Evolutionary conservation across 2,797 vertebrate species (phyloP).

Genomic region (Gallinago solitaria): DNA sequence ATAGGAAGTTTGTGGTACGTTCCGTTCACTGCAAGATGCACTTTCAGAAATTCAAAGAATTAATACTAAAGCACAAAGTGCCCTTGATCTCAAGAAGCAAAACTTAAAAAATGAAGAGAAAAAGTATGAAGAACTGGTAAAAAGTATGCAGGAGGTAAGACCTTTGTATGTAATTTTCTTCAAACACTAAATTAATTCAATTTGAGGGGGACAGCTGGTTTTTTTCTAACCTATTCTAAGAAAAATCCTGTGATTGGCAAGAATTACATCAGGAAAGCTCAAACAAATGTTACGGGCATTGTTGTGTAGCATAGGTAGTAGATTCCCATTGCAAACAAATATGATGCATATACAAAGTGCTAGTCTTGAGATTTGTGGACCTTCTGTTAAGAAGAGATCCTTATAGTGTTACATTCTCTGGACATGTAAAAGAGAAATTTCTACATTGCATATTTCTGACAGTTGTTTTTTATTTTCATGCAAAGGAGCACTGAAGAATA

Average conservation of each 20-base stretch:
- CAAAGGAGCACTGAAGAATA: background rate
- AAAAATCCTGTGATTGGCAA: background rate
- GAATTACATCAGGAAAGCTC: background rate
- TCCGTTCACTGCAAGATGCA: conserved; percentile 83
- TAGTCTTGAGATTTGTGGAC: background rate
- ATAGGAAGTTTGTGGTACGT: conserved; percentile 82
- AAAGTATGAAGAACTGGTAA: conserved; percentile 85
- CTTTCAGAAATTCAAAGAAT: conserved; percentile 86
- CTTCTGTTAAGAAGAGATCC: background rate
- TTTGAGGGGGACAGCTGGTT: background rate
- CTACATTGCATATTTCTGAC: background rate
- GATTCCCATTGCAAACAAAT: background rate
- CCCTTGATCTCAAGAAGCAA: conserved; percentile 90
- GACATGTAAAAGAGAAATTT: background rate
- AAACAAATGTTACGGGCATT: background rate
- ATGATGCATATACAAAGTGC: background rate
- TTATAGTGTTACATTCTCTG: background rate
- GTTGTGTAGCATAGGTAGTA: background rate
- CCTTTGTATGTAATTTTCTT: background rate
- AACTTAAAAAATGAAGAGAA: conserved; percentile 87
- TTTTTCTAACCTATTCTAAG: background rate
- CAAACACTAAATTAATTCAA: background rate
- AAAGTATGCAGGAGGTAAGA: conserved; percentile 88
- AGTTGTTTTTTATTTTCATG: background rate
- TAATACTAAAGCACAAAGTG: conserved; percentile 87